Base-by-base conservation (phyloP, 2,888 invertebrate species). In the Oscheius sp. region DNA sequence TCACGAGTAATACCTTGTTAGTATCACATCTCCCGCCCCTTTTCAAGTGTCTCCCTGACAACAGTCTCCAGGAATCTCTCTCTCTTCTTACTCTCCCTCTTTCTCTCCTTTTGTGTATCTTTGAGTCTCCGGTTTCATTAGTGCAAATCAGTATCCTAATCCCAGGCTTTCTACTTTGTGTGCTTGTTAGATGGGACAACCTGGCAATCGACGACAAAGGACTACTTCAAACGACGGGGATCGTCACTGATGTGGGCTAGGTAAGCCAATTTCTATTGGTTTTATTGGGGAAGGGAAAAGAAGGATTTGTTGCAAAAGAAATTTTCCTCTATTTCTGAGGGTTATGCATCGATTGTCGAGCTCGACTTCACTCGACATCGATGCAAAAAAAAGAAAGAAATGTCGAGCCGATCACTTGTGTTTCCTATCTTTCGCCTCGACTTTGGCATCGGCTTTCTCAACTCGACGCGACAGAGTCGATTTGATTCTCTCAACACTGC, bases 101-200 rank as follows among this genome's bases (percentile, higher is more conserved):
- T 35, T 35, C 35, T 35, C 35, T 35, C 35, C 35, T 35, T 35
- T 35, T 35, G 35, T 35, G 35, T 35, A 35, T 18, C 25, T 41
- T 45, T 18, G 49, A 16, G 29, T 66, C 49, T 66, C 66, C 23
- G 52, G 35, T 66, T 66, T 66, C 66, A 66, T 66, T 66, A 63
- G 63, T 63, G 43, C 63, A 46, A 66, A 66, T 49, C 66, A 66
- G 13, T 45, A 45, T 18, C 35, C 66, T 66, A 66, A 66, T 66
- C 66, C 35, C 52, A 66, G 52, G 21, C 66, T 46, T 27, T 35
- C 35, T 35, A 9, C 35, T 35, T 35, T 35, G 35, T 35, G 35
- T 58, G 58, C 27, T 25, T 58, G 58, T 29, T 61, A 66, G 66
- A 66, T 66, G 66, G 27, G 66, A 29, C 49, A 27, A 49, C 52